These are phyloP conservation scores for Tupaia chinensis DNA, from an alignment of 2,113 vertebrate species.

Conservation along the genomic window DNA sequence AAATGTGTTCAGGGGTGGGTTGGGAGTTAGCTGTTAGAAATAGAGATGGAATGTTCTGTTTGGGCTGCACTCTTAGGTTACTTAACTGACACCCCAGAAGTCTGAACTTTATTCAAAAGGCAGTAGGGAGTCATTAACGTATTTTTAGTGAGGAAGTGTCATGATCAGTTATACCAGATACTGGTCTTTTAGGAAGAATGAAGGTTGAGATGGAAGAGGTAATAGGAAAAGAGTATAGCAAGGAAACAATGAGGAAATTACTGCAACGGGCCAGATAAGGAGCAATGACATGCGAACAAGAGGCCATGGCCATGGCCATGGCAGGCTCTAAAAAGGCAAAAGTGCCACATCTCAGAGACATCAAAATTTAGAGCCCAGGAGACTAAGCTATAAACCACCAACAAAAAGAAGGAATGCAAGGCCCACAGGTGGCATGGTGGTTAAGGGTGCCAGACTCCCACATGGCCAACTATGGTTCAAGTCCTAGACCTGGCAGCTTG, in stretches of 20 bases:
- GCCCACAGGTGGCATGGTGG: too few species aligned
- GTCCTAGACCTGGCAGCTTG: too few species aligned
- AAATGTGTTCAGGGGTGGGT: neutral
- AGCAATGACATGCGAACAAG: neutral
- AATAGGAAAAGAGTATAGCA: neutral
- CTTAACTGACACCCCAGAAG: neutral
- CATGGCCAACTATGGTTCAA: too few species aligned
- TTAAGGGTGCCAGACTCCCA: too few species aligned
- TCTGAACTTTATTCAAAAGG: conserved; percentile 39
- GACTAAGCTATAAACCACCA: neutral
- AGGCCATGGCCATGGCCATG: neutral
- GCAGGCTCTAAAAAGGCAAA: neutral
- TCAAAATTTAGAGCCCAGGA: neutral
- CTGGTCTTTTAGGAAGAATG: neutral
- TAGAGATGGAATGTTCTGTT: neutral
- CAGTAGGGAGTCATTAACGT: neutral
- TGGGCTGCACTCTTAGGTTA: too few species aligned
- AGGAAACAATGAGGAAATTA: too few species aligned
- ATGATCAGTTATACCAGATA: neutral
- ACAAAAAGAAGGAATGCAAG: neutral
- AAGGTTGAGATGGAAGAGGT: neutral
- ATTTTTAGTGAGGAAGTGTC: neutral
- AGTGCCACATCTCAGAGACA: neutral
- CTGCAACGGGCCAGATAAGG: neutral
- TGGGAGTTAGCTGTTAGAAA: neutral